These are phyloP conservation scores for Molanna angustata DNA, from an alignment of 2,888 invertebrate genomes.

Conservation along the genomic window DNA sequence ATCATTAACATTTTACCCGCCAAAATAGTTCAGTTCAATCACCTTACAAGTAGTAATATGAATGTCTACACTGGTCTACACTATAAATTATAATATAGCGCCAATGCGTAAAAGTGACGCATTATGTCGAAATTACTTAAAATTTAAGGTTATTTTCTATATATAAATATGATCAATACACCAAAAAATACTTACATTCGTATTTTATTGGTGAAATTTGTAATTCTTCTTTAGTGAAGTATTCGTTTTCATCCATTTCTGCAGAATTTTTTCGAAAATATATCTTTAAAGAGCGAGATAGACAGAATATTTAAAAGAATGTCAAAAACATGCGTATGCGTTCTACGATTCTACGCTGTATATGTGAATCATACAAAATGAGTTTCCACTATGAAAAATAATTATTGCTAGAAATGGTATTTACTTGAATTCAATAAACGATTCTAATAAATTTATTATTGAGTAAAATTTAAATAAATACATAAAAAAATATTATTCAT, in stretches of 20 bases:
- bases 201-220: constrained; percentile 67
- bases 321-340: no score
- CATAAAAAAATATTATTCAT: no score
- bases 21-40: constrained; percentile 16
- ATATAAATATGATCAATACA: not conserved
- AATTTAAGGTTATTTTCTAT: not conserved
- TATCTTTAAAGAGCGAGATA: constrained; percentile 14
- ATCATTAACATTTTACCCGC: constrained; percentile 18
- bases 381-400: no score
- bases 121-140: constrained; percentile 12
- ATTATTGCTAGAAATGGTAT: no score
- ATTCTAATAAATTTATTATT: no score
- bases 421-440: no score
- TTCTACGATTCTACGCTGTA: no score
- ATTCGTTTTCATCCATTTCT: constrained; percentile 42
- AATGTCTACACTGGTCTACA: no score
- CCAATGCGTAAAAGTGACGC: constrained; percentile 20
- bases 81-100: no score
- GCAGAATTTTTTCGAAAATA: constrained; percentile 8
- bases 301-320: no score
- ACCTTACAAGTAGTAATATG: constrained; percentile 5
- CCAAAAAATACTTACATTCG: constrained; percentile 65
- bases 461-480: no score
- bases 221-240: constrained; percentile 61
- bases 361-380: no score